A percentile compares a stretch with the other conserved stretches of the same genome.
Conservation (phyloP, 92 coral and sea anemone genomes). For the Siderastrea radians region DNA sequence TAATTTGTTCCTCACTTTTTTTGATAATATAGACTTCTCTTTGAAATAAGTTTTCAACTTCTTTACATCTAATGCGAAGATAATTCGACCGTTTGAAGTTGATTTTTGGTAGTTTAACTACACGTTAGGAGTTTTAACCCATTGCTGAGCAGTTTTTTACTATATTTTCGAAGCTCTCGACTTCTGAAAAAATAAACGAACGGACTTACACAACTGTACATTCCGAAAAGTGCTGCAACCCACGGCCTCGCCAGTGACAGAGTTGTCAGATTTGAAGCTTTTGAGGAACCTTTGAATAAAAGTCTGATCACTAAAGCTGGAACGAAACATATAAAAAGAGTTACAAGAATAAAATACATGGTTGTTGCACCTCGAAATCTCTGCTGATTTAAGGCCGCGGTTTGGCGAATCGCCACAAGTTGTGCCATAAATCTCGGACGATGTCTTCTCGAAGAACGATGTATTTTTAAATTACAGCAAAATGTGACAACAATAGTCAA, state of each 20-base stretch:
- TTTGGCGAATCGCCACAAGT: not conserved
- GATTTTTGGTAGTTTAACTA: not conserved
- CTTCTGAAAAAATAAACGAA: slow-evolving; percentile 24
- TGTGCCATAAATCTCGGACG: not conserved
- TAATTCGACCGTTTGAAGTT: too few relatives aligned
- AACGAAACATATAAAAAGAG: not conserved
- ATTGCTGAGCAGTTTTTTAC: not conserved
- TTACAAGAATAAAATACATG: not conserved
- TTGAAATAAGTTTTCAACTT: too few relatives aligned
- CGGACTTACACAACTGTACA: slow-evolving; percentile 1
- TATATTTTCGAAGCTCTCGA: not conserved
- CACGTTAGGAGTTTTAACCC: not conserved
- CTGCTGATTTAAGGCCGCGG: not conserved
- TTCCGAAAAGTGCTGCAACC: not conserved
- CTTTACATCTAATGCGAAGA: too few relatives aligned
- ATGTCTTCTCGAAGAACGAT: not conserved
- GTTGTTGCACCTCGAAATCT: not conserved
- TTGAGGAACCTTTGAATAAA: not conserved
- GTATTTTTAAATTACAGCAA: not conserved
- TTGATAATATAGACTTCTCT: too few relatives aligned
- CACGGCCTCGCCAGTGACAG: not conserved
- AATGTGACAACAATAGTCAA: not conserved
- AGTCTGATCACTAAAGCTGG: slow-evolving; percentile 18
- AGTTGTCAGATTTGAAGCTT: not conserved
- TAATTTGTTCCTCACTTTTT: too few relatives aligned